Evolutionary conservation across 2,888 invertebrate genomes (phyloP), one percentile per base, ranked within the genome.

Genomic region (Copidosoma aretas): DNA sequence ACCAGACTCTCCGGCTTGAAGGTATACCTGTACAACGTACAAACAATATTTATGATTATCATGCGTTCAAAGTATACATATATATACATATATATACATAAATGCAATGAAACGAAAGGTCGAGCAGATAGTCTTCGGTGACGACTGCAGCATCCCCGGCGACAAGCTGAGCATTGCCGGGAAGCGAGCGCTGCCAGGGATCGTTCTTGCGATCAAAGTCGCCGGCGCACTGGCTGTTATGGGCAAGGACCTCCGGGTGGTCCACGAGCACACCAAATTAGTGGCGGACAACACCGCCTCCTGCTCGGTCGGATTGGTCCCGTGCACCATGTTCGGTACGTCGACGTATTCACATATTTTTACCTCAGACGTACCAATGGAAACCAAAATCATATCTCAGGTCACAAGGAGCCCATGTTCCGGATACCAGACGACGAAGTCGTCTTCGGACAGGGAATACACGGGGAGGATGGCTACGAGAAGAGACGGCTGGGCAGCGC

Each of bases 291-390:
- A 87, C 74, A 86, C 89, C 85, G 90, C 90, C 0, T 93, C 93
- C 0, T 87, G 92, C 60, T 91, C 92, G 1, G 86, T 93, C 10
- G 89, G 90, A 62, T 82, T 93, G 56, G 86, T 86, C 56, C 87
- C 91, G 0, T 92, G 92, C 77, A 89, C 89, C 15, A 81, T 92
- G 46, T 92, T 92, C 64, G 89, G 88, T 86, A 68, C 10, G 24
- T 17, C n/a, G n/a, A 19, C 15, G 12, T 58, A 53, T 49, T 25
- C 3, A 19, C 19, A 19, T 43, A 67, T 39, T 10, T n/a, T 41
- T 25, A 52, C 32, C 43, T 8, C 8, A 32, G 3, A 49, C 19
- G 19, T 49, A 49, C 4, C 3, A 49, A 8, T 19, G 15, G 3
- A 49, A n/a, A 8, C 2, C 10, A 49, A 49, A 49, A 49, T 10